Base-by-base conservation (phyloP, 2,113 vertebrate species). In the Proterorhinus semilunaris region DNA sequence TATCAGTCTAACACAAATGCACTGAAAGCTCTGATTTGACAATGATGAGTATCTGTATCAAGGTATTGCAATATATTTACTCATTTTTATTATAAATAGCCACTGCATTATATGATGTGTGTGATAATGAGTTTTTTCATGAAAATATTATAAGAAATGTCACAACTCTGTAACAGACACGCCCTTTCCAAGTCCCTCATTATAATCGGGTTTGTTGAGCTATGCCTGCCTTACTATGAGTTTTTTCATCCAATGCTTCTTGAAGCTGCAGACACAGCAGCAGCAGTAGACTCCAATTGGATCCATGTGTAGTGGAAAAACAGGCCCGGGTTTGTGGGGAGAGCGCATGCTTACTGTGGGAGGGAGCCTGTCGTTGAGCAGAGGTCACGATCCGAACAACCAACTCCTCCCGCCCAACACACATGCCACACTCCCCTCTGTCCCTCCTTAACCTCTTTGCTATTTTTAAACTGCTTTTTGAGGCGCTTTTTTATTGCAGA, bases 271-370 rank as follows among this genome's bases (percentile, higher is more conserved):
- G 78, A 83, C 72, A 68, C 82, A 83, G 85, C 86, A 86, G 86
- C 75, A 83, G 75, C 76, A 57, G 82, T 69, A 81, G 76, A 72
- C 70, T 84, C 72, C 86, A 87, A 92, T 88, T 88, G 87, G 83
- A 91, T 83, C 83, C 90, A 91, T 90, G 84, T 90, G 91, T 85
- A 79, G 79, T 79, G 84, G 87, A 89, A 87, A 85, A 89, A 89
- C 88, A 88, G 85, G 81, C 78, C 70, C 66, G 45, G 55, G 85
- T 90, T 86, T 88, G 85, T 83, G 85, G 82, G 82, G 76, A 49
- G 75, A 76, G 87, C 69, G 81, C 85, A 89, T 88, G 87, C 88
- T 90, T 84, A 81, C 72, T 86, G 86, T 89, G 88, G 87, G 89
- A 88, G 88, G 84, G 84, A 86, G 74, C 74, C 76, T 54, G 83